Conservation (phyloP, 2,113 vertebrate species). For the Panthera tigris region DNA sequence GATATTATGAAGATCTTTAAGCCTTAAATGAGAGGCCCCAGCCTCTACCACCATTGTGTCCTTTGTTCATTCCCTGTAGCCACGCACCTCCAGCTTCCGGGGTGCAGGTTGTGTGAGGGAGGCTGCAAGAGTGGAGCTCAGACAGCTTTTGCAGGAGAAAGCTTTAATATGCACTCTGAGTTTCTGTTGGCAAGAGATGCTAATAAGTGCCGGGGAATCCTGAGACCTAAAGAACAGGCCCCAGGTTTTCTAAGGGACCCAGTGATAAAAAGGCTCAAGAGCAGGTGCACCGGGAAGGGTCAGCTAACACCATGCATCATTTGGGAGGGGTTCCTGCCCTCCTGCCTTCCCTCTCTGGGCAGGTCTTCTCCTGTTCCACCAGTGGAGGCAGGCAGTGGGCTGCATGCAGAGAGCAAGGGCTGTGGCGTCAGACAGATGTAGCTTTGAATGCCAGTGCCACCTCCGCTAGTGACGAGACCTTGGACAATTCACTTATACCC, state of each 20-base stretch:
- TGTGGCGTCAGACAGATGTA: neutral
- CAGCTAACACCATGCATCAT: neutral
- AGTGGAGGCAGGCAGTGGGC: neutral
- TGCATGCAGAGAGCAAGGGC: neutral
- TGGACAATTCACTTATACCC: neutral
- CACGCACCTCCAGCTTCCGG: neutral
- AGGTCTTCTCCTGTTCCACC: neutral
- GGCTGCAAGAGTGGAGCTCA: neutral
- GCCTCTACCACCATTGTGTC: neutral
- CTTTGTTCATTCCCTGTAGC: neutral
- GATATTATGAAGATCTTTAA: neutral
- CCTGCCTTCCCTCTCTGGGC: neutral
- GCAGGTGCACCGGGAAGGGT: neutral
- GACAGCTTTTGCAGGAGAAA: neutral
- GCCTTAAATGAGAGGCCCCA: neutral
- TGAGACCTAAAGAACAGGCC: neutral
- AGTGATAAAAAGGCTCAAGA: neutral
- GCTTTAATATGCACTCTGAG: neutral
- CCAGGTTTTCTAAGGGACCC: neutral
- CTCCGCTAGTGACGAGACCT: neutral
- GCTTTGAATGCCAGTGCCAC: neutral
- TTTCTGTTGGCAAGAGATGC: neutral
- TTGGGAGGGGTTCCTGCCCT: neutral
- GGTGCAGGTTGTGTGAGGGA: neutral
- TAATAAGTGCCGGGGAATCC: neutral